Base-by-base conservation (phyloP, 2,113 vertebrate genomes). In the Rhipidura dahli region DNA sequence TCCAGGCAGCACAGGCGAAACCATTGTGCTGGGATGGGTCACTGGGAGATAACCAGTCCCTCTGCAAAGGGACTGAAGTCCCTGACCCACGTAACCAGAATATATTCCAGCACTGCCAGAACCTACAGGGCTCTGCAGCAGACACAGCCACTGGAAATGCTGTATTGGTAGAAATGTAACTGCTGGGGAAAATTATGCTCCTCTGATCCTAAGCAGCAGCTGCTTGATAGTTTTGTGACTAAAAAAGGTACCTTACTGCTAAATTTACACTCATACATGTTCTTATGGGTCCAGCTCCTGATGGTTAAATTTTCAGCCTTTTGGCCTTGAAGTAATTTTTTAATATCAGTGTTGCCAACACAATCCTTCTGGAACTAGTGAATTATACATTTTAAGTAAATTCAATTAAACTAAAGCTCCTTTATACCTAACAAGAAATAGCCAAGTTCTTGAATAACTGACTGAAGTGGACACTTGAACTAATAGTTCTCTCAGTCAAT, bases 1-100 rank as follows among this genome's bases (percentile, higher is more conserved):
- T 56, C 28, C 0, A 4, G 44, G 24, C 5, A 23, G 27, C 53
- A 33, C 0, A 0, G 1, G 6, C 30, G n/a, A 83, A 68, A 39
- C 14, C 20, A 15, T 16, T 23, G 33, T 7, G 11, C 40, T 31
- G 6, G 44, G 35, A 90, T 39, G 7, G 28, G 31, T 49, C 54
- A 4, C 42, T 63, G 33, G 0, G 1, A 22, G 30, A 39, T 20
- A 61, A 53, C 24, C 40, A 10, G 15, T 37, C 75, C 14, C 8
- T 30, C n/a, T 30, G n/a, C 37, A 49, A 61, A 49, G 30, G 28
- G n/a, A 24, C 50, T 65, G 21, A 69, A 37, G 50, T 7, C 39
- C 44, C 47, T 16, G 42, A 26, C 15, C 24, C 8, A 1, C 10
- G 33, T 19, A 19, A 18, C 14, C 7, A 15, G 40, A 7, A 27